Evolutionary conservation across 2,888 invertebrate species (phyloP).

Genomic region (Caenorhabditis panamensis): DNA sequence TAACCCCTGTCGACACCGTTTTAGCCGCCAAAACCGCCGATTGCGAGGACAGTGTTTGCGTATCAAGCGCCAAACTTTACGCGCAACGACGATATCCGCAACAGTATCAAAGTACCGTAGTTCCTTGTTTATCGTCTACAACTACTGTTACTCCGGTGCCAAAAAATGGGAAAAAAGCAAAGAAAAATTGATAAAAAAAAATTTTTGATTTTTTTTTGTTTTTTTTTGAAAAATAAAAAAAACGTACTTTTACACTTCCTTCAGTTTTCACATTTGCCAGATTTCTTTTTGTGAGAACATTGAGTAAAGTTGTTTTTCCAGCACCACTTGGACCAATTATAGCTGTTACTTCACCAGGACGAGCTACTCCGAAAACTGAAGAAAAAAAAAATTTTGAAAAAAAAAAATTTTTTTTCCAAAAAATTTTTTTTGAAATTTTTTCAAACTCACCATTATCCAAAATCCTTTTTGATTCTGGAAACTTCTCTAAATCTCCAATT

Average conservation of each 20-base stretch:
- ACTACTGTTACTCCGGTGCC: constrained; percentile 26
- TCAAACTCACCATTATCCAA: constrained; percentile 46
- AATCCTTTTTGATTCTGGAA: constrained; percentile 25
- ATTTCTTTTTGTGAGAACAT: constrained; percentile 88
- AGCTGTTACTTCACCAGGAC: constrained; percentile 76
- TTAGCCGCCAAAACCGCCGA: constrained; percentile 62
- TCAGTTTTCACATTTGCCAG: constrained; percentile 50
- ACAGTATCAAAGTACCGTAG: constrained; percentile 55
- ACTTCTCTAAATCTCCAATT: constrained; percentile 42
- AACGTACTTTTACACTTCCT: constrained; percentile 66
- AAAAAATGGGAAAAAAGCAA: constrained; percentile 2
- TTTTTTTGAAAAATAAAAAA: no score
- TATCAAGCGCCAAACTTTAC: constrained; percentile 52
- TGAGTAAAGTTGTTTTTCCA: constrained; percentile 89
- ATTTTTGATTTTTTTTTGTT: background rate
- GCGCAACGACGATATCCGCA: constrained; percentile 49
- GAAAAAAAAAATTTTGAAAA: no score
- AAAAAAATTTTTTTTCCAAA: background rate
- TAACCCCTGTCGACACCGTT: constrained; percentile 57
- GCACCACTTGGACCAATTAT: constrained; percentile 70
- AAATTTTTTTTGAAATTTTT: background rate
- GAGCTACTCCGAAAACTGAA: constrained; percentile 76
- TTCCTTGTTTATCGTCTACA: constrained; percentile 49
- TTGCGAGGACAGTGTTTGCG: constrained; percentile 50
- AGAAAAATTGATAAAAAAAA: background rate